Evolutionary conservation across 1,140 invertebrate genomes (phyloP).

Genomic region (Chymomyza costata): DNA sequence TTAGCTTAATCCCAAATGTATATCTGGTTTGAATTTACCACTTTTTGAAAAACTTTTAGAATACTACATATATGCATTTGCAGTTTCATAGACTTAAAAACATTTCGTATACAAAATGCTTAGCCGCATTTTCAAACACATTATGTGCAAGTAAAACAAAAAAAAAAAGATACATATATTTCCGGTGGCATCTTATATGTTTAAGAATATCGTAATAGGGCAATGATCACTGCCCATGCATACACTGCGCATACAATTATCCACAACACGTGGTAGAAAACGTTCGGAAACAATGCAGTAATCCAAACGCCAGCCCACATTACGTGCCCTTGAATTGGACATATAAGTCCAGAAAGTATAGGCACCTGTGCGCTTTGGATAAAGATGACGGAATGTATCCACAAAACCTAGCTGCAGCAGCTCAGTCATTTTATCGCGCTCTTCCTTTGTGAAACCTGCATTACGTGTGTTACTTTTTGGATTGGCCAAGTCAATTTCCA

Average conservation of each 20-base stretch:
- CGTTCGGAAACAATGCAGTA: constrained; percentile 94
- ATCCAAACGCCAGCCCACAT: constrained; percentile 97
- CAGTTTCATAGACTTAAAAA: too few species aligned
- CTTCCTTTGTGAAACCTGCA: constrained; percentile 96
- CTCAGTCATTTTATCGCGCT: constrained; percentile 92
- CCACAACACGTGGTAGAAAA: constrained; percentile 85
- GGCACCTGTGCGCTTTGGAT: constrained; percentile 88
- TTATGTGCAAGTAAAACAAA: too few species aligned
- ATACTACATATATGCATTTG: too few species aligned
- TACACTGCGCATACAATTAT: constrained; percentile 84
- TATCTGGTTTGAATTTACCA: too few species aligned
- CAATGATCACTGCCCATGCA: constrained; percentile 93
- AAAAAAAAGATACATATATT: too few species aligned
- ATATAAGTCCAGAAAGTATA: constrained; percentile 93
- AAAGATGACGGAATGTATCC: constrained; percentile 91
- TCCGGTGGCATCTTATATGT: constrained; percentile 77
- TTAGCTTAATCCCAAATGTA: too few species aligned
- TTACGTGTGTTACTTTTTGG: constrained; percentile 95
- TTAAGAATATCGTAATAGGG: constrained; percentile 85
- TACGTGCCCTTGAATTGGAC: constrained; percentile 81
- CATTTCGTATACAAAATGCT: too few species aligned
- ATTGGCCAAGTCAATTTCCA: constrained; percentile 96
- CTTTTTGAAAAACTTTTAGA: too few species aligned
- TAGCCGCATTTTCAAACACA: too few species aligned
- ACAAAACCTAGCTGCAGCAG: constrained; percentile 88